Percentiles rank a stretch among this genome's conserved stretches.
Evolutionary conservation across 2,113 vertebrate species (phyloP).

Genomic region (Cheirogaleus medius): DNA sequence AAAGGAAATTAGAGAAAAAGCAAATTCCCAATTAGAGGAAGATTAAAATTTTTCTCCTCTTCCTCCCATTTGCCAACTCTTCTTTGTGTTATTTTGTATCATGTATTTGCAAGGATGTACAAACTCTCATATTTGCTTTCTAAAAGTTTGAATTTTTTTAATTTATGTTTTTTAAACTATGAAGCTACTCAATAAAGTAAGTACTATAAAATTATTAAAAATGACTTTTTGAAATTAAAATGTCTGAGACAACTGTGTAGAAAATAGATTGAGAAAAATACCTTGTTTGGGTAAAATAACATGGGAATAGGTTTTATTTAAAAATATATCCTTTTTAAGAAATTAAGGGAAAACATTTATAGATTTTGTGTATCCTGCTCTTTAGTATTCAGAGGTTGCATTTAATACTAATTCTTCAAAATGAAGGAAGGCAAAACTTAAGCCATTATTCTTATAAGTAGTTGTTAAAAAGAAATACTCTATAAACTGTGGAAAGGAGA

Average conservation of each 20-base stretch:
- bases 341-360: not conserved
- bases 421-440: not conserved
- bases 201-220: not conserved
- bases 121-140: not conserved
- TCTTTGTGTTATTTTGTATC: not conserved
- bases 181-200: not conserved
- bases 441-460: not conserved
- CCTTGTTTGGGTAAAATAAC: not conserved
- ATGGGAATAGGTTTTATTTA: not conserved
- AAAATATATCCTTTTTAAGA: not conserved
- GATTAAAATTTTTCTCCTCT: not conserved
- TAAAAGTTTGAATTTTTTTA: not conserved
- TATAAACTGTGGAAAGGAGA: not conserved
- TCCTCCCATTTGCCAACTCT: not conserved
- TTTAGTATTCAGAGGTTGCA: not conserved
- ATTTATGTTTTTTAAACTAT: not conserved
- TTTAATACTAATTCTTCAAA: not conserved
- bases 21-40: not conserved
- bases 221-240: not conserved
- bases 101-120: not conserved
- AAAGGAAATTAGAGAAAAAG: conserved; percentile 3
- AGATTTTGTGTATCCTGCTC: not conserved
- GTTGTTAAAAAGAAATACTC: not conserved
- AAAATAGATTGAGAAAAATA: not conserved
- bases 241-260: not conserved